These are phyloP conservation scores for Ophion slaviceki DNA, from an alignment of 2,888 invertebrate species.

Conservation along the genomic window DNA sequence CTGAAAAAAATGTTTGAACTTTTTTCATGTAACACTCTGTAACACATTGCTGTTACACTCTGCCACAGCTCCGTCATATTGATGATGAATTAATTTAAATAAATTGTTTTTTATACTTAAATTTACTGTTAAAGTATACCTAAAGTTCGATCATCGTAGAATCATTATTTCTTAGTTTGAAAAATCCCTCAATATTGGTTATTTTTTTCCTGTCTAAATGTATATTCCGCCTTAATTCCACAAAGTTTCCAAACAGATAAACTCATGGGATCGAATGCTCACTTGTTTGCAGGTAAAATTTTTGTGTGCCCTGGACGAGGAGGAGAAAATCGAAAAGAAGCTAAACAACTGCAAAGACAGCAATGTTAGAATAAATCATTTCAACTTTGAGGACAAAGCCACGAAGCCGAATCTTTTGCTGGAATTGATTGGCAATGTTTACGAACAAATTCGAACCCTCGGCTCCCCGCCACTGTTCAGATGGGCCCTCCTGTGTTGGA, in stretches of 20 bases:
- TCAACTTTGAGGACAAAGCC: slow-evolving; percentile 34
- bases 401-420: slow-evolving; percentile 45
- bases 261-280: neutral
- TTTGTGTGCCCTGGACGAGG: slow-evolving; percentile 52
- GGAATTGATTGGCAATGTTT: slow-evolving; percentile 84
- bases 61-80: too few species aligned
- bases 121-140: too few species aligned
- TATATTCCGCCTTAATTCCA: neutral
- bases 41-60: too few species aligned
- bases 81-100: too few species aligned
- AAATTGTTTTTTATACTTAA: too few species aligned
- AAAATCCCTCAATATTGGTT: too few species aligned
- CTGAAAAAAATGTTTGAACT: too few species aligned
- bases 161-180: too few species aligned
- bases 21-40: too few species aligned
- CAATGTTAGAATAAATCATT: slow-evolving; percentile 4
- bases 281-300: slow-evolving; percentile 47
- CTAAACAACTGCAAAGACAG: slow-evolving; percentile 16
- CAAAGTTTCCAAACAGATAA: neutral
- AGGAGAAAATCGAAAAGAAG: slow-evolving; percentile 24
- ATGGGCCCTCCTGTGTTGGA: slow-evolving; percentile 86
- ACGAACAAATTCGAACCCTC: slow-evolving; percentile 85
- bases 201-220: too few species aligned
- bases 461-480: slow-evolving; percentile 85
- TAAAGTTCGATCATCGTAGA: too few species aligned